Base-by-base conservation (phyloP, 2,797 vertebrate species). In the Sebastes nivosus region DNA sequence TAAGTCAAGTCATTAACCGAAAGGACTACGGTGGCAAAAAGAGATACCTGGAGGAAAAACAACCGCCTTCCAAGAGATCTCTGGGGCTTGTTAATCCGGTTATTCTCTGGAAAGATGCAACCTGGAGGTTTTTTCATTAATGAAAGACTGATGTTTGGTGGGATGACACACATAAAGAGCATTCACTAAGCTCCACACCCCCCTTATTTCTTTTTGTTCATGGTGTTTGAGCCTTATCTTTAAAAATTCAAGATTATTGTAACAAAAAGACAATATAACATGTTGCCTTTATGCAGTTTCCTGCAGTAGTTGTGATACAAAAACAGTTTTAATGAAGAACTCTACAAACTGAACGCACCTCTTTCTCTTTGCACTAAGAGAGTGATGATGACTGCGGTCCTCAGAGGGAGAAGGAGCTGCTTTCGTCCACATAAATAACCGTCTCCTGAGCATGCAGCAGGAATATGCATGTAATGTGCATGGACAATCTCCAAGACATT, bases 1-100 rank as follows among this genome's bases (percentile, higher is more conserved):
- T 89, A 88, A 92, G 85, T 93, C 68, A 58, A 80, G 91, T 89
- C 82, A 93, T 93, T 94, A 90, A 90, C 84, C 76, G 79, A 88
- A 92, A 89, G 69, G 80, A 86, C 85, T 75, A 67, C 66, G 29
- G 22, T 38, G 76, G 90, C 92, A 91, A 89, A 92, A 90, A 78
- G 32, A 72, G 66, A 79, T 64, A 87, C 78, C 79, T 84, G 74
- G 24, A 90, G 74, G 73, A 75, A 82, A 50, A 83, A 79, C 71
- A 70, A 38, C n/a, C 60, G 64, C 68, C 72, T 84, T 82, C 79
- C 69, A 54, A 66, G 22, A 66, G 75, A 74, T 87, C 80, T 84
- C 84, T 70, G 77, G 63, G 69, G 82, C 12, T 83, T 81, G 68
- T 88, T 89, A 84, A 90, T 84, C 65, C 30, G 27, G 66, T 88